Percentiles rank a stretch among this genome's conserved stretches.
phyloP scores from a whole-genome alignment of 2,797 vertebrate species.

The Squalus acanthias region DNA sequence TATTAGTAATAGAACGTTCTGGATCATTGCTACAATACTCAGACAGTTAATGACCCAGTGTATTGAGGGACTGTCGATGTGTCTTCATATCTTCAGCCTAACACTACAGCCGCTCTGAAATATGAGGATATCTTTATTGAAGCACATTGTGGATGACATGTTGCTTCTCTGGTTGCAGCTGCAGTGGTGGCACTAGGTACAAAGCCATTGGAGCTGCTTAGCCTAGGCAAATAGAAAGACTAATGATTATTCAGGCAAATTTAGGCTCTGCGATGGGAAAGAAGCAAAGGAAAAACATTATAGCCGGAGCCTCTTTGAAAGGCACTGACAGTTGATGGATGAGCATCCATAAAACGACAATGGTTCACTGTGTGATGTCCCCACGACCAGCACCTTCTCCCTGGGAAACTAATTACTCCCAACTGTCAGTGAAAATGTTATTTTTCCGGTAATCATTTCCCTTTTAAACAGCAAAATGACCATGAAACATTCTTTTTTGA shows the following conservation, averaged over 20 bases:
- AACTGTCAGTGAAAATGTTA: constrained; percentile 64
- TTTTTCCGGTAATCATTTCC: constrained; percentile 57
- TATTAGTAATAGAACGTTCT: background rate
- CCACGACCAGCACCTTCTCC: constrained; percentile 57
- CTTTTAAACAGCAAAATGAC: constrained; percentile 46
- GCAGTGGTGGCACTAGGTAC: constrained; percentile 50
- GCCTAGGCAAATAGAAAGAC: constrained; percentile 65
- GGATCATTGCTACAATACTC: background rate
- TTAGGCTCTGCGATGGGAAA: constrained; percentile 66
- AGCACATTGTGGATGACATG: constrained; percentile 23
- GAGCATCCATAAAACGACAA: constrained; percentile 73
- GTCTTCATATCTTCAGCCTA: constrained; percentile 22
- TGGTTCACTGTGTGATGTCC: constrained; percentile 60
- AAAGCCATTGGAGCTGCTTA: constrained; percentile 56
- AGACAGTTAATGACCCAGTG: background rate
- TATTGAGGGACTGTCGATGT: background rate
- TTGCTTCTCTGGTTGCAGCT: constrained; percentile 48
- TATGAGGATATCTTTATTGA: constrained; percentile 33
- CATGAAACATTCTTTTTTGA: constrained; percentile 41
- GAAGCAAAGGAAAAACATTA: constrained; percentile 66
- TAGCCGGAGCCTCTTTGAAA: constrained; percentile 63
- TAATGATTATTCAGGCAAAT: constrained; percentile 58
- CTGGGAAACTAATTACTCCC: constrained; percentile 67
- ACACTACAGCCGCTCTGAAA: background rate
- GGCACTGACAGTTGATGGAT: constrained; percentile 74